Evolutionary conservation across 2,888 invertebrate genomes (phyloP).

Genomic region (Ichneumoninae sp.): DNA sequence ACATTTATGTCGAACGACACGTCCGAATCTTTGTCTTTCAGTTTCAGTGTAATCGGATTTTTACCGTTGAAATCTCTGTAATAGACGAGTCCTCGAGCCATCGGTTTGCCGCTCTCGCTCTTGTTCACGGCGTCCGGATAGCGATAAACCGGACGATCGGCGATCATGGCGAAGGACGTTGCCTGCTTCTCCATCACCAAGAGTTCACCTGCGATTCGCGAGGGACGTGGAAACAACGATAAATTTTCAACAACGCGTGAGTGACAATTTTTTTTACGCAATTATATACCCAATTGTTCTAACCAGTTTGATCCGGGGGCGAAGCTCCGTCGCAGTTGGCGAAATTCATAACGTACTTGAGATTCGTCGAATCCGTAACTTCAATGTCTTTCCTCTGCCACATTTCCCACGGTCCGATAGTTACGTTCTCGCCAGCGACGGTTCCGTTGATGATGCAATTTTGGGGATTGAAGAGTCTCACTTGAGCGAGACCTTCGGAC

Average conservation of each 20-base stretch:
- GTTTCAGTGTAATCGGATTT: conserved; percentile 9
- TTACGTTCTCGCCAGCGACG: conserved; percentile 60
- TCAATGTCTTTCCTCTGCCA: conserved; percentile 72
- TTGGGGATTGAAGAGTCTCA: conserved; percentile 89
- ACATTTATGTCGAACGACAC: conserved; percentile 12
- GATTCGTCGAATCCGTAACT: background rate
- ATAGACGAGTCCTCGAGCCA: conserved; percentile 81
- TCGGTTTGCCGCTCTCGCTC: conserved; percentile 79
- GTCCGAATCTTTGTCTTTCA: conserved; percentile 28
- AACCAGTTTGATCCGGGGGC: conserved; percentile 1
- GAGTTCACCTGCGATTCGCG: conserved; percentile 43
- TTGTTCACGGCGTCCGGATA: conserved; percentile 78
- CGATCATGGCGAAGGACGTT: conserved; percentile 69
- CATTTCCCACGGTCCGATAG: conserved; percentile 70
- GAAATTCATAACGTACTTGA: conserved; percentile 68
- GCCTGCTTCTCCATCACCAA: conserved; percentile 46
- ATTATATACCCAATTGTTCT: conserved; percentile 1
- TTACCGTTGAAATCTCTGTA: conserved; percentile 35
- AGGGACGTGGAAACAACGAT: background rate
- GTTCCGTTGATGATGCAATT: conserved; percentile 72
- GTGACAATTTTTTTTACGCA: background rate
- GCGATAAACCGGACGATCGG: background rate
- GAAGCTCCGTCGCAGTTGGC: conserved; percentile 59
- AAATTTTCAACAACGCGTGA: background rate
- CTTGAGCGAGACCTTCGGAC: conserved; percentile 86